Conservation (phyloP, 2,797 vertebrate species). For the Tenualosa thibaudeaui region DNA sequence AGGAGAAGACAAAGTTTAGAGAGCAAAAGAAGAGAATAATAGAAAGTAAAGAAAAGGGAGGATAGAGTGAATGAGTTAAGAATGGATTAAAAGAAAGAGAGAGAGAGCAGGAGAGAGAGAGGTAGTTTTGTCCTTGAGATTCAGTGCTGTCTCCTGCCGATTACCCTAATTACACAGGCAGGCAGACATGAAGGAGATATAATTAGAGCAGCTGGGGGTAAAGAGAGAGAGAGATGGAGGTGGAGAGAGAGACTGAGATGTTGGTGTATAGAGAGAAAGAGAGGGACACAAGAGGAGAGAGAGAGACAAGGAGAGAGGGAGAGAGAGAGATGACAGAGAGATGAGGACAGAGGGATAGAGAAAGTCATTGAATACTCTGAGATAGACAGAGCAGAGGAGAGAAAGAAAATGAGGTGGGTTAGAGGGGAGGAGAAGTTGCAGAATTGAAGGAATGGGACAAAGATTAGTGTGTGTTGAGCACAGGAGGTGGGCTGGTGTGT, state of each 20-base stretch:
- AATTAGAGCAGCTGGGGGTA: not conserved
- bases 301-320: not conserved
- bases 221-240: not conserved
- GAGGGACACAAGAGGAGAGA: not conserved
- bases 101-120: not conserved
- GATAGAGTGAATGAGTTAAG: not conserved
- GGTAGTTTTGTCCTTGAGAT: not conserved
- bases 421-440: not conserved
- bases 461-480: not conserved
- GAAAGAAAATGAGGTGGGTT: not conserved
- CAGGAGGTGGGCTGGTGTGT: not conserved
- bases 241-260: not conserved
- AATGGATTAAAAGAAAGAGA: not conserved
- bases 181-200: conserved; percentile 15
- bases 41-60: not conserved
- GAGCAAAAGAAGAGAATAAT: not conserved
- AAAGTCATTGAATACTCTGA: not conserved
- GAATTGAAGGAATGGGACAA: not conserved
- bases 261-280: too few species aligned
- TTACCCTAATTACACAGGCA: conserved; percentile 14
- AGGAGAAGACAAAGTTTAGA: not conserved
- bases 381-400: not conserved
- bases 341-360: not conserved
- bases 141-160: conserved; percentile 6
- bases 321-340: not conserved